Base-by-base conservation (phyloP, 1,140 invertebrate genomes). In the Akabosia matsudoensis region DNA sequence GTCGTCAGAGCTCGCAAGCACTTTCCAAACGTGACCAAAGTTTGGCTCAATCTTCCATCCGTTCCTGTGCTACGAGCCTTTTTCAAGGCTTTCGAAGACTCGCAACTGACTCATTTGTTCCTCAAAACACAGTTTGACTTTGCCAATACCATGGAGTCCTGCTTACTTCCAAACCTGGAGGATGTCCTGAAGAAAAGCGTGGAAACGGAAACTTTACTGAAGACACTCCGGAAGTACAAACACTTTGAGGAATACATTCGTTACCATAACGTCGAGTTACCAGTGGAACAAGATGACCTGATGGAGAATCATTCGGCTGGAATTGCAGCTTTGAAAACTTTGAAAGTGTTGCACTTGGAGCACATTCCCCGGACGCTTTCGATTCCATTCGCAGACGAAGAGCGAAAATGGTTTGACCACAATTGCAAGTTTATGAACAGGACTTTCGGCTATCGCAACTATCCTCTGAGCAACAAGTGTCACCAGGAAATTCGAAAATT, bases 71-170 rank as follows among this genome's bases (percentile, higher is more conserved):
- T 79, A 13, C 16, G 74, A 51, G 64, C 52, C 28, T 79, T 79
- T 70, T 79, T 79, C 33, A 61, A 74, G 51, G 37, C 76, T 2
- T 73, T 77, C 52, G 70, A 71, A 13, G 22, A 67, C 13, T 56
- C 73, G 0, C 54, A 73, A 26, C 24, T 79, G 26, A 70, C 77
- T 75, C 70, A 75, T 28, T 33, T 79, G 7, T 70, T 70, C 51
- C 54, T 79, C 22, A 79, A 79, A 33, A 79, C 78, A 1, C 76
- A 77, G 28, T 79, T 77, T 76, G 78, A 79, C 45, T 79, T 79
- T 71, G 73, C 75, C 51, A 52, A 73, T 2, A 75, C 76, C 18
- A 24, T 79, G 61, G 78, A 79, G 34, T 67, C 73, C 1, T 77
- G 76, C 70, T 33, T 79, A 0, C 28, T 77, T 16, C 73, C 73